phyloP scores from a whole-genome alignment of 2,113 vertebrate genomes.

The Typhlomys cinereus region DNA sequence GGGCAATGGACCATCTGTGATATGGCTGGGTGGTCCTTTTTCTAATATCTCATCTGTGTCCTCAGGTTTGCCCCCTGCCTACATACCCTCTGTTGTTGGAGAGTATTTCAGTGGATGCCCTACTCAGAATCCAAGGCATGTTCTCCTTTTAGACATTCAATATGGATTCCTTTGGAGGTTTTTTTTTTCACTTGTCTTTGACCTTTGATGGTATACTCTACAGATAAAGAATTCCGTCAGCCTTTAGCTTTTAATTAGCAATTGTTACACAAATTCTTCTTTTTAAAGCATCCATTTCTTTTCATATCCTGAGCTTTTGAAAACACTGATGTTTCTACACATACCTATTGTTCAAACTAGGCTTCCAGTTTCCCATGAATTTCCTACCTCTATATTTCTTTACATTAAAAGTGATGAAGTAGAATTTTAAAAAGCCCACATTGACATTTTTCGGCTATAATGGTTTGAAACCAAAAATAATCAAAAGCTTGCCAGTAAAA shows the following conservation, averaged over 20 bases:
- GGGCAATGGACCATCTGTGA: neutral
- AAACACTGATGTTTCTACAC: constrained; percentile 40
- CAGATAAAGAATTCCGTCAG: constrained; percentile 43
- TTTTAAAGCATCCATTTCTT: constrained; percentile 47
- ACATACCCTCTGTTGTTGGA: neutral
- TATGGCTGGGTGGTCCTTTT: neutral
- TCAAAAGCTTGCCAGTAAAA: constrained; percentile 28
- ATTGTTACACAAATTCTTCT: constrained; percentile 26
- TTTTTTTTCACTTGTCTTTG: neutral
- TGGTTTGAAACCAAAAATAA: constrained; percentile 59
- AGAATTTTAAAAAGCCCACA: constrained; percentile 4
- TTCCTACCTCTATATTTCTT: neutral
- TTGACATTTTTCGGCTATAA: constrained; percentile 30
- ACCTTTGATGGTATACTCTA: neutral
- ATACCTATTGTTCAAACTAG: constrained; percentile 14
- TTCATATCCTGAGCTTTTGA: constrained; percentile 34
- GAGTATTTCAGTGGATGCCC: neutral
- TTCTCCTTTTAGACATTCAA: neutral
- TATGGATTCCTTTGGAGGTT: neutral
- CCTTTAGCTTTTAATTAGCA: constrained; percentile 48
- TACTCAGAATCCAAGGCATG: neutral
- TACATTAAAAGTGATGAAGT: constrained; percentile 24
- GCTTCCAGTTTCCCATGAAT: constrained; percentile 13
- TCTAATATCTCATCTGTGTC: too few relatives aligned
- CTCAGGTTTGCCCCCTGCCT: too few relatives aligned